Percentiles rank a stretch among this genome's conserved stretches.
These are phyloP conservation scores for Tinamus guttatus DNA, from an alignment of 2,113 vertebrate genomes.

Conservation along the genomic window DNA sequence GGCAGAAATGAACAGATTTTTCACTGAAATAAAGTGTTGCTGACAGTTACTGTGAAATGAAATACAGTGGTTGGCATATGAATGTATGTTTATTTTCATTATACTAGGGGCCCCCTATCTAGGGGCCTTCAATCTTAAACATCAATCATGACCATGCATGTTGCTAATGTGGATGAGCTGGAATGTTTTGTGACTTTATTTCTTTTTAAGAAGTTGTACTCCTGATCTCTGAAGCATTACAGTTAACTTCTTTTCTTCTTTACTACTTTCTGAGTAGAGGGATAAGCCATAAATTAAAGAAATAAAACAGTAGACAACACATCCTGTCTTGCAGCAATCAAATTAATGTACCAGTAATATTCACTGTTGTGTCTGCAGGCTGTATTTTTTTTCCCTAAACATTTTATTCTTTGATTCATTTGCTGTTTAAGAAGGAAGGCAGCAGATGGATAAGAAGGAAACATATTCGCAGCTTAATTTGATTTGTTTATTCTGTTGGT, in stretches of 20 bases:
- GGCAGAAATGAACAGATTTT: neutral
- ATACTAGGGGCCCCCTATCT: neutral
- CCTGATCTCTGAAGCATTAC: neutral
- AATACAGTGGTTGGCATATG: neutral
- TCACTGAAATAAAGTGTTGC: neutral
- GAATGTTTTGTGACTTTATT: neutral
- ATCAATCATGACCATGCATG: neutral
- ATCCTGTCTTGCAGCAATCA: neutral
- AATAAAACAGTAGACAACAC: neutral
- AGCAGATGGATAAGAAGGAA: constrained; percentile 20
- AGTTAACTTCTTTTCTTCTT: neutral
- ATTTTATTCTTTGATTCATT: constrained; percentile 10
- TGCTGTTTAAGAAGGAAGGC: constrained; percentile 12
- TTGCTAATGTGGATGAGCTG: neutral
- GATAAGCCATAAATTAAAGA: neutral
- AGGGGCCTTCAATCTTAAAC: neutral
- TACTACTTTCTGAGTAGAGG: neutral
- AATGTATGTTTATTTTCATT: neutral
- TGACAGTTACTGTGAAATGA: neutral
- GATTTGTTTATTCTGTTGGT: constrained; percentile 8
- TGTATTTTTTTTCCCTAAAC: neutral
- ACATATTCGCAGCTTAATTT: constrained; percentile 6
- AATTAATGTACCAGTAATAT: neutral
- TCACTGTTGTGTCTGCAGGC: neutral
- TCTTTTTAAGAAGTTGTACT: neutral